These are phyloP conservation scores for Anser cygnoides DNA, from an alignment of 2,113 vertebrate species.

Conservation along the genomic window DNA sequence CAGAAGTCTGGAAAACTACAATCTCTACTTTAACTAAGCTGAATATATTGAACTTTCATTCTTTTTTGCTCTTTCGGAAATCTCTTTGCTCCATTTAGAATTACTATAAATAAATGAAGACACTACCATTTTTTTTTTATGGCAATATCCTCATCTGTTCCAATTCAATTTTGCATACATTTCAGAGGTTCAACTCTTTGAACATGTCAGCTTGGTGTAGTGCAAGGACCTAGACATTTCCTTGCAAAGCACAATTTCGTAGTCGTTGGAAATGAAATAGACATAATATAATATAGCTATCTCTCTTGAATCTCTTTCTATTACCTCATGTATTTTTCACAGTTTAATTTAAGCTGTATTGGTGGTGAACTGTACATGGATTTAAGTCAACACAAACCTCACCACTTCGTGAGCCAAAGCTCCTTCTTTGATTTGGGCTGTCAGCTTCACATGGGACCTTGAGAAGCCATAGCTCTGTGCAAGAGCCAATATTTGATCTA, in stretches of 20 bases:
- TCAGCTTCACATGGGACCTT: neutral
- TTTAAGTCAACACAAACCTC: neutral
- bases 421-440: neutral
- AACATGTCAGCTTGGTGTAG: neutral
- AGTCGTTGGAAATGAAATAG: neutral
- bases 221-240: neutral
- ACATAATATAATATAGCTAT: neutral
- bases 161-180: neutral
- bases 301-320: neutral
- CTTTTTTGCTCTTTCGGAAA: neutral
- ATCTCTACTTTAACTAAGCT: neutral
- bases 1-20: neutral
- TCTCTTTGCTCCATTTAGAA: neutral
- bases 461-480: neutral
- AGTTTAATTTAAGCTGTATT: neutral
- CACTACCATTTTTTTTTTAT: neutral
- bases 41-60: neutral
- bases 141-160: neutral
- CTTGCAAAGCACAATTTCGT: neutral
- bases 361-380: neutral
- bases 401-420: neutral
- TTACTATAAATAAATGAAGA: neutral
- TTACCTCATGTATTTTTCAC: neutral
- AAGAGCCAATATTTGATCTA: neutral
- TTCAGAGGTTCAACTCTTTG: neutral